Base-by-base conservation (phyloP, 2,888 invertebrate genomes). In the Tinea trinotella region DNA sequence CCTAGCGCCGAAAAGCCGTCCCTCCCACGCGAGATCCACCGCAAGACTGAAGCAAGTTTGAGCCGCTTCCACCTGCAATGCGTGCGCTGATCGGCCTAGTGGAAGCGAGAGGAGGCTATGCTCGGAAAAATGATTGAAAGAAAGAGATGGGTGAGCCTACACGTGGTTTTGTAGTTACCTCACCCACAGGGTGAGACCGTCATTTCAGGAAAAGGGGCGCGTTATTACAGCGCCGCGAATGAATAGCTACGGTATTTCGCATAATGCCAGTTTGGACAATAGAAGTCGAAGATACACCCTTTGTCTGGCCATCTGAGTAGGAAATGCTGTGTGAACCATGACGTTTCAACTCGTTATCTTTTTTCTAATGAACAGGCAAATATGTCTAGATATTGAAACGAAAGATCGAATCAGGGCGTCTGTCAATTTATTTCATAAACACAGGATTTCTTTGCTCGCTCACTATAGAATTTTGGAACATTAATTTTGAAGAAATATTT, bases 61-160 rank as follows among this genome's bases (percentile, higher is more conserved):
- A 57, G 61, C 60, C 62, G 62, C 65, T 68, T 72, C 78, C 80
- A 84, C 84, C 84, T 84, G 84, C 84, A 84, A 74, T 84, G 83
- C 84, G 84, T 81, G 81, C 79, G 84, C 80, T 78, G 75, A 67
- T 77, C 76, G 73, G 66, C 65, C 65, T 59, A 60, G 68, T 54
- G 48, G 55, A 66, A 78, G 46, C 57, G 70, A 66, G 75, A 74
- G 57, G 55, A 62, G 56, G 17, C 56, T 57, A 67, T 59, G 34
- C 49, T 55, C 50, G 49, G 50, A 53, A 20, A 36, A 52, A 3
- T 17, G 1, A n/a, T 54, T 1, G 66, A 35, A 20, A 57, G 68
- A 80, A 46, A 56, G 67, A 66, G 76, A 76, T 18, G 56, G 63
- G 56, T 46, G 53, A 46, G 64, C 54, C 65, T 73, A 78, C 84